Evolutionary conservation across 1,140 invertebrate genomes (phyloP), one percentile per base, ranked within the genome.

Genomic region (Zophobas atratus): DNA sequence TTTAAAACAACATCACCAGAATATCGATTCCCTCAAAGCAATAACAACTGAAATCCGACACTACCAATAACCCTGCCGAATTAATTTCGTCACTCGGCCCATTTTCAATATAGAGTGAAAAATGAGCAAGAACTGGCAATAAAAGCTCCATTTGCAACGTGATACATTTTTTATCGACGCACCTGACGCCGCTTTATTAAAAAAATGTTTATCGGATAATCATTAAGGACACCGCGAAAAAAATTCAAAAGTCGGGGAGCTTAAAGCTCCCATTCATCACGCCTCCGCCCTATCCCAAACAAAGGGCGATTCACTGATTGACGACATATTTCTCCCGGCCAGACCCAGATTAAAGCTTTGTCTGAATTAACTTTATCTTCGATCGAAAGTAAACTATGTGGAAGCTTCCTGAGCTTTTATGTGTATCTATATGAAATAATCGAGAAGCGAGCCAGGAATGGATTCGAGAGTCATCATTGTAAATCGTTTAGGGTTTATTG

Each of bases 401-500:
- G 56, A 60, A 60, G 53, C 53, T 33, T 55, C 53, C 53, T 55
- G 33, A 55, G 53, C 53, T 34, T 34, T 55, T 55, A 34, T 55
- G 35, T 55, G 35, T 55, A 55, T 55, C 53, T 55, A 20, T 55
- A 55, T 55, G 53, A 55, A 55, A 34, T 55, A 55, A 4, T 55
- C 20, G 32, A 20, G 35, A 55, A 55, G 53, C 53, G 33, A 20
- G 53, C 53, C 53, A 55, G 32, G 5, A 55, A 55, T 55, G 1
- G 53, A 55, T 55, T 20, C 20, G 20, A 20, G 20, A 20, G 20
- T 20, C n/a, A 51, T 20, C 3, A 51, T 20, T 67, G 60, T 67
- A 67, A 67, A 67, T 67, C 60, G 60, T 67, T 67, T 67, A 67
- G 43, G 60, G 33, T 67, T 67, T 67, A 43, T 67, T 20, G 39